Percentiles rank a stretch among this genome's conserved stretches.
These are phyloP conservation scores for Puntigrus tetrazona DNA, from an alignment of 2,113 vertebrate genomes.

Conservation along the genomic window DNA sequence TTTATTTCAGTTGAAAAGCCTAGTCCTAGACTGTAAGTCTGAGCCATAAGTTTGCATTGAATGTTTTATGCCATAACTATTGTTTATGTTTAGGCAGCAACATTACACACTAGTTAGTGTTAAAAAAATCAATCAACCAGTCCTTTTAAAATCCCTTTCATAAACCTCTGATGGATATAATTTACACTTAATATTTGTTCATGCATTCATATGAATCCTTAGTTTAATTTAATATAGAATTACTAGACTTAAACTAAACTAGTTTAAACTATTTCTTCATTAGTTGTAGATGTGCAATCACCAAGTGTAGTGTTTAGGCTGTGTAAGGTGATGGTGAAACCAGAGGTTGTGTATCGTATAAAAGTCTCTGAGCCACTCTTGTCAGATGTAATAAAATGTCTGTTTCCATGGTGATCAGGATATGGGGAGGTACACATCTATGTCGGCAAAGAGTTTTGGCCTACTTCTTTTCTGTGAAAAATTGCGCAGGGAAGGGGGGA, in stretches of 20 bases:
- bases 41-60: too few species aligned
- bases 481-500: not conserved
- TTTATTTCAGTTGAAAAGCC: too few species aligned
- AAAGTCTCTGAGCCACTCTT: slow-evolving; percentile 29
- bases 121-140: too few species aligned
- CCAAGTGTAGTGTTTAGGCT: not conserved
- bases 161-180: too few species aligned
- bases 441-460: slow-evolving; percentile 55
- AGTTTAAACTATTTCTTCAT: not conserved
- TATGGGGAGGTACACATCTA: slow-evolving; percentile 51
- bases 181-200: too few species aligned
- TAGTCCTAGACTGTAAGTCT: too few species aligned
- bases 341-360: not conserved
- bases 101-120: too few species aligned
- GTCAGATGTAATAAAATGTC: slow-evolving; percentile 47
- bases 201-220: too few species aligned
- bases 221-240: not conserved
- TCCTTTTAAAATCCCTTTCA: too few species aligned
- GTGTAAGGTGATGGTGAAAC: not conserved
- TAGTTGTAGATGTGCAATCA: not conserved
- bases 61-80: too few species aligned
- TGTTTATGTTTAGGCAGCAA: too few species aligned
- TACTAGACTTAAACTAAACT: not conserved
- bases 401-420: slow-evolving; percentile 62
- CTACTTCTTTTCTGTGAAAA: slow-evolving; percentile 55